Evolutionary conservation across 2,888 invertebrate species (phyloP).

Genomic region (Temnothorax unifasciatus): DNA sequence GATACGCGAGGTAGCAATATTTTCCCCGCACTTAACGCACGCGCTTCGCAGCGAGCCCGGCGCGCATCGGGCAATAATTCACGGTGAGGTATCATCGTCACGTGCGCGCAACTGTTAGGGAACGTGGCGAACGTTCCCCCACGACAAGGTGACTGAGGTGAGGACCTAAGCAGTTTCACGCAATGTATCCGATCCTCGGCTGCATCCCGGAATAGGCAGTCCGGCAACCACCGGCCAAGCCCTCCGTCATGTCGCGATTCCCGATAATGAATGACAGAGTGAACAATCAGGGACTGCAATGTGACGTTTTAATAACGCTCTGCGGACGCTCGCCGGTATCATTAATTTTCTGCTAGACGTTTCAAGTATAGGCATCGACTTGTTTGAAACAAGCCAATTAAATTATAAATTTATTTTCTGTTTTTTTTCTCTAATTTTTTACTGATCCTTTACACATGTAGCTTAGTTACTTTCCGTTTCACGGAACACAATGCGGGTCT

Average conservation of each 20-base stretch:
- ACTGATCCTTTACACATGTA: background rate
- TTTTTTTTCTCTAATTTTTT: background rate
- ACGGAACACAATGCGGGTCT: background rate
- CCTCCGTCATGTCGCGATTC: slow-evolving; percentile 32
- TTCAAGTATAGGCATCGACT: background rate
- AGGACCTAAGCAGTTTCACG: slow-evolving; percentile 28
- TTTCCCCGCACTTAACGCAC: slow-evolving; percentile 45
- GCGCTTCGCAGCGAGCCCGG: slow-evolving; percentile 36
- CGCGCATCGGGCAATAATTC: slow-evolving; percentile 65
- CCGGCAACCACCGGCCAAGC: background rate
- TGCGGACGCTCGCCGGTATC: background rate
- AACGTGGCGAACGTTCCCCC: slow-evolving; percentile 51
- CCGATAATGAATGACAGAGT: slow-evolving; percentile 34
- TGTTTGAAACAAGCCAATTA: background rate
- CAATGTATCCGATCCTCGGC: slow-evolving; percentile 1
- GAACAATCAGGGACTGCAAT: slow-evolving; percentile 35
- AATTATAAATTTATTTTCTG: background rate
- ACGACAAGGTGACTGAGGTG: slow-evolving; percentile 38
- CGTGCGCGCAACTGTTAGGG: slow-evolving; percentile 61
- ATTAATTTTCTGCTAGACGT: slow-evolving; percentile 23
- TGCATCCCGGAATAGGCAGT: slow-evolving; percentile 27
- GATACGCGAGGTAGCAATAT: slow-evolving; percentile 56
- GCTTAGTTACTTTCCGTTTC: background rate
- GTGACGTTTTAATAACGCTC: slow-evolving; percentile 47
- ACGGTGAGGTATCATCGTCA: slow-evolving; percentile 69